These are phyloP conservation scores for Oncorhynchus nerka DNA, from an alignment of 2,113 vertebrate genomes.

Conservation along the genomic window DNA sequence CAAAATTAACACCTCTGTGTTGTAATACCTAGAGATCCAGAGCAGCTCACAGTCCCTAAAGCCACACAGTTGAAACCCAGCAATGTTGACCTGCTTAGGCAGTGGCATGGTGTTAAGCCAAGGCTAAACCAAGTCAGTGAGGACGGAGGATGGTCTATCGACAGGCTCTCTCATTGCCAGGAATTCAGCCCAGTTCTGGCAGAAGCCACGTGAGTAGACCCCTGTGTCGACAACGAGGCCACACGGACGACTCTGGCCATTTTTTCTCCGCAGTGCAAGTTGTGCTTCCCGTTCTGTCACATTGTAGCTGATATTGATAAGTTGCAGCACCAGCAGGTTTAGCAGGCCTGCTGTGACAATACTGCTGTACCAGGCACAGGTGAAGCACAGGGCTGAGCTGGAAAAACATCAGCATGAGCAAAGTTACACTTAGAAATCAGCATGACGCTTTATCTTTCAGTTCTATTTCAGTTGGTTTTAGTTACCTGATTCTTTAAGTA, in stretches of 20 bases:
- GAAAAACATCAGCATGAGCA: not conserved
- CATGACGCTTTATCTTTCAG: not conserved
- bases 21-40: not conserved
- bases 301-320: slow-evolving; percentile 94
- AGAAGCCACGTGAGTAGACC: slow-evolving; percentile 83
- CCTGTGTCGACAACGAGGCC: slow-evolving; percentile 86
- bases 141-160: slow-evolving; percentile 48
- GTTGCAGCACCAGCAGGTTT: slow-evolving; percentile 86
- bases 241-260: slow-evolving; percentile 77
- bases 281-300: slow-evolving; percentile 92
- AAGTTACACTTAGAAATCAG: not conserved
- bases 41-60: not conserved
- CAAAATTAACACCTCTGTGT: not conserved
- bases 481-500: not conserved
- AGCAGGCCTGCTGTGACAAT: slow-evolving; percentile 86
- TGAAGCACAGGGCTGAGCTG: slow-evolving; percentile 93
- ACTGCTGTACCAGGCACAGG: slow-evolving; percentile 93
- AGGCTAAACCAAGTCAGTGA: slow-evolving; percentile 79
- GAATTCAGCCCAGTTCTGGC: slow-evolving; percentile 91
- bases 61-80: not conserved
- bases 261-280: slow-evolving; percentile 86
- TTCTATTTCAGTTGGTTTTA: not conserved
- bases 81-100: not conserved
- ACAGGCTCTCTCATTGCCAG: slow-evolving; percentile 74
- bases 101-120: not conserved